Percentiles rank a stretch among this genome's conserved stretches.
Conservation (phyloP, 1,140 invertebrate species). For the Apocrypta bakeri region DNA sequence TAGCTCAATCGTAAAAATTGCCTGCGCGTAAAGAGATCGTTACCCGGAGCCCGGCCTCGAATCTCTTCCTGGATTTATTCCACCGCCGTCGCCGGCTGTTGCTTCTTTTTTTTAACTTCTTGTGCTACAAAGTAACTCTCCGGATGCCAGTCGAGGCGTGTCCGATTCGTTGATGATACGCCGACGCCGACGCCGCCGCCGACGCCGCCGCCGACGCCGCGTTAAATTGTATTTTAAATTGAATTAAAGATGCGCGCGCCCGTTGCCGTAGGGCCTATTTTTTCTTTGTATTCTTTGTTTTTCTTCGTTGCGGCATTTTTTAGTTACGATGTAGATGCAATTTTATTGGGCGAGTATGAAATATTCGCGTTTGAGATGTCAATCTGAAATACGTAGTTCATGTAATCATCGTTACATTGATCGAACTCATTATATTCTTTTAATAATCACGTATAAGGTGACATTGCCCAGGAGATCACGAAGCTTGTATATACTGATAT, state of each 20-base stretch:
- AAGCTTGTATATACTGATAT: background rate
- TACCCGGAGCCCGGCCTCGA: constrained; percentile 56
- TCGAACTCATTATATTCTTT: too few relatives aligned
- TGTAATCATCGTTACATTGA: too few relatives aligned
- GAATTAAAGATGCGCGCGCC: constrained; percentile 25
- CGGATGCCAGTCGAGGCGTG: constrained; percentile 59
- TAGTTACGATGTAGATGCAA: background rate
- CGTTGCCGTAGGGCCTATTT: background rate
- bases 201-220: background rate
- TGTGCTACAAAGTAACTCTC: constrained; percentile 57
- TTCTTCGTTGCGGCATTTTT: background rate
- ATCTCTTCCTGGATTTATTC: constrained; percentile 69
- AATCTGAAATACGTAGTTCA: too few relatives aligned
- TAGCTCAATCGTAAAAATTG: constrained; percentile 73
- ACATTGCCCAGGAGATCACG: background rate
- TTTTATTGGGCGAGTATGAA: background rate
- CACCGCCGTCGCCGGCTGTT: constrained; percentile 47
- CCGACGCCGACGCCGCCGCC: background rate
- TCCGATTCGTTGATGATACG: constrained; percentile 50
- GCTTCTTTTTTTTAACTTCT: constrained; percentile 19
- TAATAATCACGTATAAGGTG: too few relatives aligned
- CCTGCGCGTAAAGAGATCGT: constrained; percentile 73
- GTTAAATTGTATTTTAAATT: constrained; percentile 45
- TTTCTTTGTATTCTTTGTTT: background rate
- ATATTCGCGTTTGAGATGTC: background rate